Percentiles rank a stretch among this genome's conserved stretches.
Evolutionary conservation across 2,797 vertebrate species (phyloP).

Genomic region (Crocidura indochinensis): DNA sequence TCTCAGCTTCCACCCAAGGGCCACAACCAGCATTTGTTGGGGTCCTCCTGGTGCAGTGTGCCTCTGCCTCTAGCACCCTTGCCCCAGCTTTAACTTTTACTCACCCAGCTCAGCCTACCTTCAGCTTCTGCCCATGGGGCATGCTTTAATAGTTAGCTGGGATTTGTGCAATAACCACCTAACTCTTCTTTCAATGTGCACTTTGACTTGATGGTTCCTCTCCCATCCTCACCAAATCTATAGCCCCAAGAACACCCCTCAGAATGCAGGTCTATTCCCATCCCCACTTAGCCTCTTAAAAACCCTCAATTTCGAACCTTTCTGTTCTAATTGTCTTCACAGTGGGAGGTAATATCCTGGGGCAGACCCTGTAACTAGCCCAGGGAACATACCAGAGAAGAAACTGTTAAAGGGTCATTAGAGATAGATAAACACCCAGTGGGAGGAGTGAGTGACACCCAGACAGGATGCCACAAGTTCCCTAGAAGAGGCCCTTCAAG

Average conservation of each 20-base stretch:
- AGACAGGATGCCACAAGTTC: neutral
- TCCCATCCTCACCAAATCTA: neutral
- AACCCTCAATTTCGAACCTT: neutral
- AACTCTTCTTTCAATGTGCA: slow-evolving; percentile 38
- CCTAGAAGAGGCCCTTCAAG: neutral
- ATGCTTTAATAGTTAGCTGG: slow-evolving; percentile 12
- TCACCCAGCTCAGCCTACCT: neutral
- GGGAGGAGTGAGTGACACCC: neutral
- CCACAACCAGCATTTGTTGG: neutral
- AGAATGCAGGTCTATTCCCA: neutral
- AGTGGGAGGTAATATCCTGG: neutral
- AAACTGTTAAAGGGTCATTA: too few species aligned
- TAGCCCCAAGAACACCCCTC: neutral
- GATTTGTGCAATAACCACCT: slow-evolving; percentile 25
- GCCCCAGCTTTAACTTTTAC: neutral
- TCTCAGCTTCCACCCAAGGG: neutral
- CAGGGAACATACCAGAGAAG: neutral
- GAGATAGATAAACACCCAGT: neutral
- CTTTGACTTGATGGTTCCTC: neutral
- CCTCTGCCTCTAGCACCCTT: neutral
- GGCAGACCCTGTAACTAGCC: neutral
- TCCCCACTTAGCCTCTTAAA: slow-evolving; percentile 4
- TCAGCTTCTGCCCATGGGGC: neutral
- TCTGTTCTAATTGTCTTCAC: neutral
- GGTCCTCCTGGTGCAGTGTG: neutral